phyloP scores from a whole-genome alignment of 1,140 invertebrate genomes.

The Drosophila kohkoa region DNA sequence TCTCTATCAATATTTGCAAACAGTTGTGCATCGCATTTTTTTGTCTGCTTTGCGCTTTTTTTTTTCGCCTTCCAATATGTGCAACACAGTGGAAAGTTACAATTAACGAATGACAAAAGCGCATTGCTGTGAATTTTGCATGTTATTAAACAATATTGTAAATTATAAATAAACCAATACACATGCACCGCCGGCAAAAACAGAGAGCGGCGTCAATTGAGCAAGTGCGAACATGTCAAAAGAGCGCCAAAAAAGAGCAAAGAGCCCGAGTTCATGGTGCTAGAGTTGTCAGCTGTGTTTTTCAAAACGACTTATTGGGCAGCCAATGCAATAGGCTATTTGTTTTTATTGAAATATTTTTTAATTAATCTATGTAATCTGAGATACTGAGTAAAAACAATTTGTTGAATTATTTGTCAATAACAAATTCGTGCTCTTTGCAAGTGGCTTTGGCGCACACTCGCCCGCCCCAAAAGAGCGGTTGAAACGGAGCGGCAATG shows the following conservation, averaged over 20 bases:
- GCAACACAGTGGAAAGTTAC: not conserved
- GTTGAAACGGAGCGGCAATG: slow-evolving; percentile 19
- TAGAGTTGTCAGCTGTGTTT: slow-evolving; percentile 57
- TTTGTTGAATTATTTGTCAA: slow-evolving; percentile 1
- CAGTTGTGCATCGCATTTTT: not conserved
- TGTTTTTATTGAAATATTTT: too few species aligned
- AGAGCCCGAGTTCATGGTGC: not conserved
- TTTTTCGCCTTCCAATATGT: too few species aligned
- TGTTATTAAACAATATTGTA: slow-evolving; percentile 44
- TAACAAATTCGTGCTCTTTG: slow-evolving; percentile 9
- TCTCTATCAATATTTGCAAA: not conserved
- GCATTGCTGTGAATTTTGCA: not conserved
- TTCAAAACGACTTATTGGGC: not conserved
- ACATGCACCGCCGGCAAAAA: slow-evolving; percentile 70
- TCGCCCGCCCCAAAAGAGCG: slow-evolving; percentile 39
- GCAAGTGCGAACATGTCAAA: slow-evolving; percentile 4
- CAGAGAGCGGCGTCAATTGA: slow-evolving; percentile 55
- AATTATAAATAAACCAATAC: slow-evolving; percentile 78
- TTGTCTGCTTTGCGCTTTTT: not conserved
- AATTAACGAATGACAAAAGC: not conserved
- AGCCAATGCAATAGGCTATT: not conserved
- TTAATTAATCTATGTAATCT: too few species aligned
- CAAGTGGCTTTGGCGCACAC: slow-evolving; percentile 16
- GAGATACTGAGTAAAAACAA: not conserved
- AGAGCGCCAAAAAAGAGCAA: slow-evolving; percentile 10